Conservation (phyloP, 2,113 vertebrate genomes). For the Myodes glareolus region DNA sequence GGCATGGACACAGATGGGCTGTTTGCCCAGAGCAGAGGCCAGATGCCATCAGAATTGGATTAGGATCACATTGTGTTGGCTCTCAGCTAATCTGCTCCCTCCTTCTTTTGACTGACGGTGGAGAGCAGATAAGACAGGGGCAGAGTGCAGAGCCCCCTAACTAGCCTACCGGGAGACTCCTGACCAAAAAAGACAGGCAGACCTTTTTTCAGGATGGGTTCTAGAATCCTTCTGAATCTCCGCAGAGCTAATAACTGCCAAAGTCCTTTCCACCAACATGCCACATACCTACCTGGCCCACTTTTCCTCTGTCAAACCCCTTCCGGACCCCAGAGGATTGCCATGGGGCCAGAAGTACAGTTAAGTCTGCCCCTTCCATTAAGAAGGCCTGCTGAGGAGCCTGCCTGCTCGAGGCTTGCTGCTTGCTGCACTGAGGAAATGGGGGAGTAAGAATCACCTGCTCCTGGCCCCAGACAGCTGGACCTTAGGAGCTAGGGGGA, state of each 20-base stretch:
- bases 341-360: background rate
- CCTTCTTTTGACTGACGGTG: slow-evolving; percentile 30
- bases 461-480: background rate
- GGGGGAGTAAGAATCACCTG: background rate
- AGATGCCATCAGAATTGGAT: slow-evolving; percentile 79
- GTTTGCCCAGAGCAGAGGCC: slow-evolving; percentile 64
- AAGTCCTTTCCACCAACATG: background rate
- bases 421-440: background rate
- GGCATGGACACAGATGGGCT: slow-evolving; percentile 74
- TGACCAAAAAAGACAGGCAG: background rate
- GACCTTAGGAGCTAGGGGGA: background rate
- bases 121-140: slow-evolving; percentile 5
- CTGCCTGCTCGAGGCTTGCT: background rate
- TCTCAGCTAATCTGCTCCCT: slow-evolving; percentile 46
- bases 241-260: background rate
- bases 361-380: background rate
- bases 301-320: background rate
- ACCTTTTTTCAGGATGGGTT: background rate
- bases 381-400: background rate
- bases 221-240: slow-evolving; percentile 8
- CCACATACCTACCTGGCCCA: background rate
- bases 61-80: slow-evolving; percentile 52
- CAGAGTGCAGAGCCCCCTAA: background rate
- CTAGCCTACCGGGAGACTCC: background rate
- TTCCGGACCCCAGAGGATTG: background rate